These are phyloP conservation scores for Gopherus evgoodei DNA, from an alignment of 2,113 vertebrate species.

Conservation along the genomic window DNA sequence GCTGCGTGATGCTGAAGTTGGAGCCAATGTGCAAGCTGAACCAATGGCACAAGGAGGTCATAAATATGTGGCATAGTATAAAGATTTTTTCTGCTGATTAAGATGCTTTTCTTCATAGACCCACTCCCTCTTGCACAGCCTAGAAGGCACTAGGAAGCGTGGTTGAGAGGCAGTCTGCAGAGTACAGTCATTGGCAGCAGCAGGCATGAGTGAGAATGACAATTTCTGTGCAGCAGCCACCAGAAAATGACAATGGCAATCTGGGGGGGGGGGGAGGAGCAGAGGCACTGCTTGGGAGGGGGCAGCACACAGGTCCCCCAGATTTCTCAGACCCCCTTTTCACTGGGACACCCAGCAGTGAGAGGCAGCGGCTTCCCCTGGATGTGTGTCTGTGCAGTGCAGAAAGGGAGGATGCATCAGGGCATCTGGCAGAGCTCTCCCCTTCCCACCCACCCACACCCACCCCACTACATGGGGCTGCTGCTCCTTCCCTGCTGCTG, in stretches of 20 bases:
- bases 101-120: not conserved
- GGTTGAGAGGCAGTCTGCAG: not conserved
- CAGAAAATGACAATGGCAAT: not conserved
- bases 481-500: not conserved
- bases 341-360: not conserved
- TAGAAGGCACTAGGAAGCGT: not conserved
- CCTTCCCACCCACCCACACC: no score
- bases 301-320: not conserved
- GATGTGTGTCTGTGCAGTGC: not conserved
- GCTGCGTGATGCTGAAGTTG: not conserved
- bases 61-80: not conserved
- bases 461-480: no score
- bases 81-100: not conserved
- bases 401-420: not conserved
- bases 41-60: not conserved
- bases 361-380: not conserved
- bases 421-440: not conserved
- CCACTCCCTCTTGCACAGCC: not conserved
- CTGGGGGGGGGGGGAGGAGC: fast-evolving
- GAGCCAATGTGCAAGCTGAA: not conserved
- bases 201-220: not conserved
- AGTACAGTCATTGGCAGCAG: not conserved
- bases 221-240: not conserved
- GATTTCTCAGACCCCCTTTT: not conserved
- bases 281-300: not conserved